A percentile compares a stretch with the other conserved stretches of the same genome.
These are phyloP conservation scores for Junco hyemalis DNA, from an alignment of 2,113 vertebrate genomes.

Conservation along the genomic window DNA sequence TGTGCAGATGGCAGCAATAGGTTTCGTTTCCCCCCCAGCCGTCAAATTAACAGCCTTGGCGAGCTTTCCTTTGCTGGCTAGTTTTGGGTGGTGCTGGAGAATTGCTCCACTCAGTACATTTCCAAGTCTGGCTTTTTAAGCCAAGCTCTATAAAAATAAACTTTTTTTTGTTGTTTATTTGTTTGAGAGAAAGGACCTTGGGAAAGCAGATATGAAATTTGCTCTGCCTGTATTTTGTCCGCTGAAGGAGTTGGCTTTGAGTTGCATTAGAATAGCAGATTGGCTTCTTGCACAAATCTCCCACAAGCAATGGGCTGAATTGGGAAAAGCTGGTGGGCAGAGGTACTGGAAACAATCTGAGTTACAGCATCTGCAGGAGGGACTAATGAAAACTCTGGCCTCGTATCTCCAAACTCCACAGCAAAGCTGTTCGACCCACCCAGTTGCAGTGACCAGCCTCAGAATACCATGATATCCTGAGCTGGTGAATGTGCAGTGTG, in stretches of 20 bases:
- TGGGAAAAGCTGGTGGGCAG: slow-evolving; percentile 46
- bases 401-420: not conserved
- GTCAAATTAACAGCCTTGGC: slow-evolving; percentile 48
- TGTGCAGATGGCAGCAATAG: slow-evolving; percentile 65
- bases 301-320: not conserved
- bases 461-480: not conserved
- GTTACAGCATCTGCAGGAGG: not conserved
- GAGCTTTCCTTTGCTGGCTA: slow-evolving; percentile 29
- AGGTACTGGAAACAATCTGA: slow-evolving; percentile 31
- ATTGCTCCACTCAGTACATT: slow-evolving; percentile 56
- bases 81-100: slow-evolving; percentile 58
- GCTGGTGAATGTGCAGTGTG: not conserved
- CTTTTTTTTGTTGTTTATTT: slow-evolving; percentile 35
- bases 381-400: not conserved
- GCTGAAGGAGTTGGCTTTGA: slow-evolving; percentile 11
- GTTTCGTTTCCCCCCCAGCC: slow-evolving; percentile 27
- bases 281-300: slow-evolving; percentile 18
- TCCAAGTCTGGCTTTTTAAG: slow-evolving; percentile 48
- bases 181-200: slow-evolving; percentile 44
- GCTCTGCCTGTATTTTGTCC: not conserved
- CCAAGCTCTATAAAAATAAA: slow-evolving; percentile 41
- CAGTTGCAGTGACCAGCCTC: not conserved
- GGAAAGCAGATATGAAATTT: slow-evolving; percentile 25
- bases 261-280: slow-evolving; percentile 11
- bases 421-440: not conserved